phyloP scores from a whole-genome alignment of 1,140 invertebrate species.

The Eurosta solidaginis region DNA sequence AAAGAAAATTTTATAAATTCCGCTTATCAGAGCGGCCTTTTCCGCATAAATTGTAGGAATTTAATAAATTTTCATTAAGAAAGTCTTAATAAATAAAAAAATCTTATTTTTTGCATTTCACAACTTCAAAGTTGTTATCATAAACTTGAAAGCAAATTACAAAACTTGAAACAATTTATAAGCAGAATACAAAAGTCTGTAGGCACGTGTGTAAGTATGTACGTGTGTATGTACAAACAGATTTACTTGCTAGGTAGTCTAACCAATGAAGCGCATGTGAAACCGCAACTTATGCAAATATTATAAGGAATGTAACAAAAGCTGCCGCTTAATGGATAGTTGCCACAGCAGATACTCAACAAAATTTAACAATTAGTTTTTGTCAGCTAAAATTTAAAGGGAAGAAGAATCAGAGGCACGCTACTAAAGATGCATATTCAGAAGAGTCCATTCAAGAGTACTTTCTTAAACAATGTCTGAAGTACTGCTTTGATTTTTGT shows the following conservation, averaged over 20 bases:
- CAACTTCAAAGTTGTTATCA: not conserved
- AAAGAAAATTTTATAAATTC: too few species aligned
- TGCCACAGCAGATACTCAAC: not conserved
- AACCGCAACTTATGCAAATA: not conserved
- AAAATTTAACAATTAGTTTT: not conserved
- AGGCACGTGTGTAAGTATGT: not conserved
- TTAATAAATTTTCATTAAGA: slow-evolving; percentile 14
- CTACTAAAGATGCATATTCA: not conserved
- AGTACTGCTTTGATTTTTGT: not conserved
- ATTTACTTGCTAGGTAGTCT: not conserved
- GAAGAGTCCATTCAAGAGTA: not conserved
- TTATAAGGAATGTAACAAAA: too few species aligned
- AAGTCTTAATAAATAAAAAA: not conserved
- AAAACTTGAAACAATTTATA: slow-evolving; percentile 16
- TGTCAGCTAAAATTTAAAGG: not conserved
- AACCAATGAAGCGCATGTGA: not conserved
- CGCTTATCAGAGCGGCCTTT: not conserved
- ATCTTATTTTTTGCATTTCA: not conserved
- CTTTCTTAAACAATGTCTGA: not conserved
- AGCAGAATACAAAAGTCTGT: not conserved
- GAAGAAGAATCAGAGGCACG: not conserved
- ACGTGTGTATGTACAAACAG: not conserved
- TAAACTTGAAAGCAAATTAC: not conserved
- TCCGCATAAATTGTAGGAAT: not conserved
- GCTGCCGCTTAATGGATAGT: not conserved